These are phyloP conservation scores for Phenganax subtilis DNA, from an alignment of 92 coral and sea anemone species.

Conservation along the genomic window DNA sequence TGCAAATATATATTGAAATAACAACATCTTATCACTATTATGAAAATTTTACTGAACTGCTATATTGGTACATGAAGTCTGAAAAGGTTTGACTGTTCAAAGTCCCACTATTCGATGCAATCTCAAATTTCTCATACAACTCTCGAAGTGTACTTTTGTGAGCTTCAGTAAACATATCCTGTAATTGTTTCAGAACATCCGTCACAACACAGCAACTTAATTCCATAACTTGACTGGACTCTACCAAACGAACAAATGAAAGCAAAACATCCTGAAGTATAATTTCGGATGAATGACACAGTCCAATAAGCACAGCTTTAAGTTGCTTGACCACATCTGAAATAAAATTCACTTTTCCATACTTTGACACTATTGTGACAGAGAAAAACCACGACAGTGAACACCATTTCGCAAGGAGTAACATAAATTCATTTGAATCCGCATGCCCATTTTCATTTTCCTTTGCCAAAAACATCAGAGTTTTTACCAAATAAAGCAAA, in stretches of 20 bases:
- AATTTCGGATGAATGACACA: background rate
- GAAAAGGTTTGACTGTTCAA: conserved; percentile 20
- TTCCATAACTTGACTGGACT: background rate
- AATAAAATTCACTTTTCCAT: background rate
- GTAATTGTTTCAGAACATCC: background rate
- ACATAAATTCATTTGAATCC: background rate
- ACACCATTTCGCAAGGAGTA: conserved; percentile 23
- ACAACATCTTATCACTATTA: background rate
- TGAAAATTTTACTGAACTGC: background rate
- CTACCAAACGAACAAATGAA: background rate
- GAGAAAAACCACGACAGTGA: conserved; percentile 10
- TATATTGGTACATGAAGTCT: conserved; percentile 24
- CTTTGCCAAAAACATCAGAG: conserved; percentile 12
- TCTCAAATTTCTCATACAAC: conserved; percentile 10
- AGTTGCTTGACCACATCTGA: background rate
- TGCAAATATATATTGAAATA: background rate
- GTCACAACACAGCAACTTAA: conserved; percentile 21
- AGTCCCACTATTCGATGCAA: background rate
- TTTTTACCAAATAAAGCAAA: conserved; percentile 14
- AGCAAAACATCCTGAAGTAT: conserved; percentile 1
- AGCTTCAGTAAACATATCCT: background rate
- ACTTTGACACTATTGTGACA: background rate
- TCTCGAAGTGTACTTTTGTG: background rate
- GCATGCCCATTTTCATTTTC: background rate
- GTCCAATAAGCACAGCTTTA: background rate